Evolutionary conservation across 2,888 invertebrate species (phyloP).

Genomic region (Tortrix viridana): DNA sequence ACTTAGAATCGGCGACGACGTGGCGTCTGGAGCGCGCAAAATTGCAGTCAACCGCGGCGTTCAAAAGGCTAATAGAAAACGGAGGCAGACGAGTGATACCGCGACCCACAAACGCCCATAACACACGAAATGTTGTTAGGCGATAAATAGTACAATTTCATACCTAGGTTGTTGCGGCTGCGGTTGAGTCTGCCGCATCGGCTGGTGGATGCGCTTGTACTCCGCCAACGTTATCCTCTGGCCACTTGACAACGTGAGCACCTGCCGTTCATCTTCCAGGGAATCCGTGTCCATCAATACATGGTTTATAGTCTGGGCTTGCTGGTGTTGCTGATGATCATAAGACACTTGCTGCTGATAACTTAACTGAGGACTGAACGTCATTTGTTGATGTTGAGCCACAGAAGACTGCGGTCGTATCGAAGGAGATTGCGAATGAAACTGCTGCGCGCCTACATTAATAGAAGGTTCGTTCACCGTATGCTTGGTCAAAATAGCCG

Average conservation of each 20-base stretch:
- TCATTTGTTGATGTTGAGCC: conserved; percentile 55
- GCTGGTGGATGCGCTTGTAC: conserved; percentile 69
- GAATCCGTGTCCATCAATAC: conserved; percentile 68
- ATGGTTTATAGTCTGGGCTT: conserved; percentile 59
- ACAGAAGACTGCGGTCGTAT: conserved; percentile 52
- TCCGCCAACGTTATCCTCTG: conserved; percentile 77
- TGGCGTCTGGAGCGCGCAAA: too few species aligned
- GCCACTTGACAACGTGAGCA: conserved; percentile 70
- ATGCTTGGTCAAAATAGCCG: conserved; percentile 76
- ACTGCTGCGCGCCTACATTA: conserved; percentile 57
- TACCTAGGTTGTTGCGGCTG: conserved; percentile 44
- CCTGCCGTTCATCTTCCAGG: conserved; percentile 70
- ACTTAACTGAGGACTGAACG: conserved; percentile 58
- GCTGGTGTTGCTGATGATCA: conserved; percentile 64
- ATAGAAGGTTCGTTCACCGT: conserved; percentile 57
- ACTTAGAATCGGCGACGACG: too few species aligned
- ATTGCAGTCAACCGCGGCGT: too few species aligned
- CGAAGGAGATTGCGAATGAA: conserved; percentile 59
- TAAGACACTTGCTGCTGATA: conserved; percentile 58
- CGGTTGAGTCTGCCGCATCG: conserved; percentile 57
- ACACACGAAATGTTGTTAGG: too few species aligned
- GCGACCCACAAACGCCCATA: too few species aligned
- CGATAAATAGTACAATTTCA: not conserved
- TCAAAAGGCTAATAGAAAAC: too few species aligned
- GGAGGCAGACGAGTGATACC: too few species aligned